Evolutionary conservation across 2,888 invertebrate genomes (phyloP), one percentile per base, ranked within the genome.

Genomic region (Ypsolopha sequella): DNA sequence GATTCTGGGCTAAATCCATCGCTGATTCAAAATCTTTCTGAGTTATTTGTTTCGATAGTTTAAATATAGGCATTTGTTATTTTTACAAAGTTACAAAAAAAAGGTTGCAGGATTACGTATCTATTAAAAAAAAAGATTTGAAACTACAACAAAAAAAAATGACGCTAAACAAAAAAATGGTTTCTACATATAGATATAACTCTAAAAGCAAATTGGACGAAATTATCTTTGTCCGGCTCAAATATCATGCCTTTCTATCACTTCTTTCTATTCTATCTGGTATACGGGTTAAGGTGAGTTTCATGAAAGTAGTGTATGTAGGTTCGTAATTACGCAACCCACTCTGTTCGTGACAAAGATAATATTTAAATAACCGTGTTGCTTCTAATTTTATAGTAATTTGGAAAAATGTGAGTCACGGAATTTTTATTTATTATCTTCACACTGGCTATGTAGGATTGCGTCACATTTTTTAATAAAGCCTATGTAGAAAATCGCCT

Each of bases 141-240:
- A 24, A 24, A 24, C 24, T 24, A 4, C 24, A 24, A 24, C 24
- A 24, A 13, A 14, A 43, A 41, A 41, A 43, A 43, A 43, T 35
- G 11, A 11, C 11, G 46, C 46, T 8, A 43, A 43, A 24, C 8
- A 4, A 14, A 9, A 6, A 43, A 10, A 7, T 24, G 24, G 43
- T 7, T 43, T 13, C 6, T 43, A 6, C 24, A 43, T 4, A 2
- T 0, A 24, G 43, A 24, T 13, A 7, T 11, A 46, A 46, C 54
- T 60, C 61, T 65, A 66, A 67, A 71, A 65, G 64, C 59, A 70
- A 74, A 78, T 78, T 75, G 66, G 70, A 74, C 74, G 65, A 70
- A 79, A 79, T 80, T 77, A 80, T 72, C 69, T 64, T 63, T 55
- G 56, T 56, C 55, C 53, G 56, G 60, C 62, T 72, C 65, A 68